Evolutionary conservation across 2,797 vertebrate species (phyloP).

Genomic region (Pseudochirops corinnae): DNA sequence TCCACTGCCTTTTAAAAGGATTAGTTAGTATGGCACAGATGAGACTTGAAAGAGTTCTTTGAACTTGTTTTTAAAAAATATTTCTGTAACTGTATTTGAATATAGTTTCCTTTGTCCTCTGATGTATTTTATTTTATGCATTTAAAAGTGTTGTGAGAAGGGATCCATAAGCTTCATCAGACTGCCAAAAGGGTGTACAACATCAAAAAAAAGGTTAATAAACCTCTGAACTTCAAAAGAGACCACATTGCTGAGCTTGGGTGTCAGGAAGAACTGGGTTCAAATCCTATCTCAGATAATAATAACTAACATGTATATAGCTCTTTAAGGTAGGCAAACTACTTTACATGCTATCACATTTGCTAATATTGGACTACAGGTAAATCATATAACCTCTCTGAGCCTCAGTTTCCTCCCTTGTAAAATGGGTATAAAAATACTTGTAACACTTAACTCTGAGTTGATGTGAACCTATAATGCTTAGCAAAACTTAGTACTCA

Average conservation of each 20-base stretch:
- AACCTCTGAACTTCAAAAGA: background rate
- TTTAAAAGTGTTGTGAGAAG: background rate
- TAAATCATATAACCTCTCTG: slow-evolving; percentile 6
- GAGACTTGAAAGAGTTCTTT: background rate
- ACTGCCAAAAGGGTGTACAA: background rate
- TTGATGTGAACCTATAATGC: background rate
- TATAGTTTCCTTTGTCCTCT: no score
- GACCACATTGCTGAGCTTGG: background rate
- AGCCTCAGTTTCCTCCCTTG: background rate
- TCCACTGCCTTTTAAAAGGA: background rate
- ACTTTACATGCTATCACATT: background rate
- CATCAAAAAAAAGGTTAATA: background rate
- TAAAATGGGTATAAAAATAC: slow-evolving; percentile 38
- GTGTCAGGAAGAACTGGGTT: background rate
- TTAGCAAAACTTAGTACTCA: background rate
- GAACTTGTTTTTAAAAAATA: background rate
- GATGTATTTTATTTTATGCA: no score
- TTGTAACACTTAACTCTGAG: background rate
- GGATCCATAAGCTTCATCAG: background rate
- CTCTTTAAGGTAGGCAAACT: background rate
- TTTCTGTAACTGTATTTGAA: no score
- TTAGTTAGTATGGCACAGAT: background rate
- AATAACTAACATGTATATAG: background rate
- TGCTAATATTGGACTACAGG: background rate
- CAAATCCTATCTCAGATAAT: background rate